Evolutionary conservation across 2,113 vertebrate genomes (phyloP).

Genomic region (Tichodroma muraria): DNA sequence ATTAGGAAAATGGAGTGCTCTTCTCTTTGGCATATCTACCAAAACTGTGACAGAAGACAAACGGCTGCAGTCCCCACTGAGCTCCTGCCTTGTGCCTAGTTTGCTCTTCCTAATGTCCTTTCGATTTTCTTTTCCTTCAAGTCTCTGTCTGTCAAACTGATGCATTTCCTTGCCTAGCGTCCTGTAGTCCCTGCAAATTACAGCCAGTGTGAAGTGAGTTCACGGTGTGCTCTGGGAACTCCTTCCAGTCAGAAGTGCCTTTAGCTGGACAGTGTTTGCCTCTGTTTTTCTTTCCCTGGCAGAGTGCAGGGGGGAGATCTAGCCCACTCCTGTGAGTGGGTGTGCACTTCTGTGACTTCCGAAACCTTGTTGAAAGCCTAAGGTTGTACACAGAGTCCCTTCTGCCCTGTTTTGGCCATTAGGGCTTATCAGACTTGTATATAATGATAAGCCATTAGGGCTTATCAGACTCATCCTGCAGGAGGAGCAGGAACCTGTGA

Average conservation of each 20-base stretch:
- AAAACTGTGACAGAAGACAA: background rate
- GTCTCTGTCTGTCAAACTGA: constrained; percentile 40
- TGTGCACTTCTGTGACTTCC: background rate
- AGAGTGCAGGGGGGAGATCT: background rate
- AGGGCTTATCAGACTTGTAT: background rate
- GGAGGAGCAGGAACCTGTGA: background rate
- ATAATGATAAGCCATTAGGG: no score
- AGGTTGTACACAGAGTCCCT: fast-evolving
- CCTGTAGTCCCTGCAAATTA: background rate
- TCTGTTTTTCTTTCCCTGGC: background rate
- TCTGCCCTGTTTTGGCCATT: background rate
- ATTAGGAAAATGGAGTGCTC: constrained; percentile 21
- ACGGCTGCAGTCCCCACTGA: background rate
- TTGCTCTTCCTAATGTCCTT: background rate
- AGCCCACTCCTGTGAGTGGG: fast-evolving
- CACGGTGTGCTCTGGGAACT: background rate
- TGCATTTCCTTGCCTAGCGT: constrained; percentile 15
- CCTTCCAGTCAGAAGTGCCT: background rate
- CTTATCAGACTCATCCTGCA: background rate
- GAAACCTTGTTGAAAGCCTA: background rate
- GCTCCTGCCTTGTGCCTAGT: background rate
- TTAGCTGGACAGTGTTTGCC: background rate
- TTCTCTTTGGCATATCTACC: background rate
- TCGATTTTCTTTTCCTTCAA: constrained; percentile 28
- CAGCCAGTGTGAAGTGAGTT: background rate